These are phyloP conservation scores for Arizona elegans DNA, from an alignment of 2,113 vertebrate species.

Conservation along the genomic window DNA sequence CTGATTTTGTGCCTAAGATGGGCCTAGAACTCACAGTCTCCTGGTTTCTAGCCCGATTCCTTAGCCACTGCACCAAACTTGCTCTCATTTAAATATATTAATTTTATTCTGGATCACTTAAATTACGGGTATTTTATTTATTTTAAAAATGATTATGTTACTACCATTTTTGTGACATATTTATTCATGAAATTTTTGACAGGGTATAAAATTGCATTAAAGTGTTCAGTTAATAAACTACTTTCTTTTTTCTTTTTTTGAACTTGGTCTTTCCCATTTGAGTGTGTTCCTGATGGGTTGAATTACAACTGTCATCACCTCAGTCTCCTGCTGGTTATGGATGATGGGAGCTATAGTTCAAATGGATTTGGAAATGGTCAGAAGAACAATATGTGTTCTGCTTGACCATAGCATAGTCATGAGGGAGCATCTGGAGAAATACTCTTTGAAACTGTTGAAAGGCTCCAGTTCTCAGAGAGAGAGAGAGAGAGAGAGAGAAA, in stretches of 20 bases:
- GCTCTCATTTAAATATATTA: not conserved
- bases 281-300: not conserved
- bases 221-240: not conserved
- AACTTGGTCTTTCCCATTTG: not conserved
- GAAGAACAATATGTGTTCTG: conserved; percentile 31
- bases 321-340: not conserved
- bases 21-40: not conserved
- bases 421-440: conserved; percentile 53
- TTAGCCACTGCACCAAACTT: not conserved
- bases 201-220: not conserved
- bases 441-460: conserved; percentile 41
- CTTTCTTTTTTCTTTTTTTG: not conserved
- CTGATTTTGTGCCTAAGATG: not conserved
- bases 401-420: conserved; percentile 27
- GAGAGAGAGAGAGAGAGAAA: not conserved
- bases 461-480: conserved; percentile 23
- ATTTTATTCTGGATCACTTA: not conserved
- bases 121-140: not conserved
- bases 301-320: not conserved
- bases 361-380: not conserved
- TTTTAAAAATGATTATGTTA: not conserved
- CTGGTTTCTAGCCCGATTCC: not conserved
- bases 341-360: not conserved
- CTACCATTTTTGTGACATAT: not conserved
- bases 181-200: not conserved